These are phyloP conservation scores for Sisor rabdophorus DNA, from an alignment of 2,113 vertebrate species.

Conservation along the genomic window DNA sequence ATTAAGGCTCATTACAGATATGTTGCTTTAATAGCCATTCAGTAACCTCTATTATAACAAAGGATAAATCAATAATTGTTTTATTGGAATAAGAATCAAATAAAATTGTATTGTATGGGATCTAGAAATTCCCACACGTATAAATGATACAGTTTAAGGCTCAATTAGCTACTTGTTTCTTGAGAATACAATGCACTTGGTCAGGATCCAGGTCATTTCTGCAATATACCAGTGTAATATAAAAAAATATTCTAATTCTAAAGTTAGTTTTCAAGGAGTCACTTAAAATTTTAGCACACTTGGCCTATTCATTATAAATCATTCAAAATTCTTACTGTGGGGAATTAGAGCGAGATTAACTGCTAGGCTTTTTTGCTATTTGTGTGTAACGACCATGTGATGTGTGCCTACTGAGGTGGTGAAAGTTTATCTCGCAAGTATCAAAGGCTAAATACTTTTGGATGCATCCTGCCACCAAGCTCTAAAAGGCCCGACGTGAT, in stretches of 20 bases:
- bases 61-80: too few species aligned
- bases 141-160: background rate
- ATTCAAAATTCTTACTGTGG: background rate
- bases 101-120: too few species aligned
- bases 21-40: too few species aligned
- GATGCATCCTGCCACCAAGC: constrained; percentile 23
- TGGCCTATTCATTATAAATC: background rate
- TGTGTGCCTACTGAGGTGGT: constrained; percentile 10
- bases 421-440: constrained; percentile 25
- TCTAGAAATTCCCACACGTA: too few species aligned
- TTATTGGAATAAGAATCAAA: too few species aligned
- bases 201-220: background rate
- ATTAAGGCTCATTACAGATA: too few species aligned
- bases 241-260: background rate
- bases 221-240: background rate
- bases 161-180: background rate
- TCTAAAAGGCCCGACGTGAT: constrained; percentile 36
- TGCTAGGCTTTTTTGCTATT: background rate
- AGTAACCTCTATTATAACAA: too few species aligned
- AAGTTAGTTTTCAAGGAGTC: background rate
- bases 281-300: background rate
- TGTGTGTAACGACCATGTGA: constrained; percentile 21
- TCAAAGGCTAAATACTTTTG: constrained; percentile 26
- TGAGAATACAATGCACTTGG: background rate
- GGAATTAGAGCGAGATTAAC: background rate